These are phyloP conservation scores for Labeo rohita DNA, from an alignment of 2,113 vertebrate genomes.

Conservation along the genomic window DNA sequence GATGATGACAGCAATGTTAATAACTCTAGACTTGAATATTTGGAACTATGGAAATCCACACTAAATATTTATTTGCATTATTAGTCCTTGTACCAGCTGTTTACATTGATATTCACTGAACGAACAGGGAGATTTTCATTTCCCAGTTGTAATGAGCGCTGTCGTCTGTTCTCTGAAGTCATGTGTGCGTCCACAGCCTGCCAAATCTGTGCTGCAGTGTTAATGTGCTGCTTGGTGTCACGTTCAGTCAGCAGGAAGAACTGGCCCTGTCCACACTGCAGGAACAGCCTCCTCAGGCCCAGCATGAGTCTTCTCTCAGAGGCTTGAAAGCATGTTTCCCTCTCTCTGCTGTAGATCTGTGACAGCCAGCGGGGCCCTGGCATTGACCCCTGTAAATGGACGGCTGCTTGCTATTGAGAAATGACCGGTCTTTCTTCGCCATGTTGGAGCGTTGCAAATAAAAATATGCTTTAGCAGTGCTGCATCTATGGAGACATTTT, in stretches of 20 bases:
- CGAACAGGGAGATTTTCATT: not conserved
- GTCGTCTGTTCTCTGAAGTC: not conserved
- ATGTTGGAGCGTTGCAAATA: slow-evolving; percentile 64
- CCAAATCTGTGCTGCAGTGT: not conserved
- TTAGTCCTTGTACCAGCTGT: not conserved
- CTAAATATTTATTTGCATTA: not conserved
- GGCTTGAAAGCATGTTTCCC: slow-evolving; percentile 46
- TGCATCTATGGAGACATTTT: slow-evolving; percentile 41
- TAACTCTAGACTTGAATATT: not conserved
- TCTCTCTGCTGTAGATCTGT: slow-evolving; percentile 35
- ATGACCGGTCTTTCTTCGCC: slow-evolving; percentile 72
- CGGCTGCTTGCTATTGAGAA: slow-evolving; percentile 65
- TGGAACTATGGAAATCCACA: not conserved
- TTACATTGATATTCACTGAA: not conserved
- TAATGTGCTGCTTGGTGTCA: slow-evolving; percentile 35
- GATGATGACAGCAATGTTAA: not conserved
- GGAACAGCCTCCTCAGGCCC: slow-evolving; percentile 70
- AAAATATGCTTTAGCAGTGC: slow-evolving; percentile 61
- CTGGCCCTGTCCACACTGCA: slow-evolving; percentile 61
- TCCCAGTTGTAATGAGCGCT: not conserved
- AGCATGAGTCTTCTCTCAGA: slow-evolving; percentile 60
- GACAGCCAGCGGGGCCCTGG: slow-evolving; percentile 66
- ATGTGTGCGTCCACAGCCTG: not conserved
- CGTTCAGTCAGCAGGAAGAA: slow-evolving; percentile 58
- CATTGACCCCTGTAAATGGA: slow-evolving; percentile 67